phyloP scores from a whole-genome alignment of 2,888 invertebrate species.

The Zootermopsis nevadensis region DNA sequence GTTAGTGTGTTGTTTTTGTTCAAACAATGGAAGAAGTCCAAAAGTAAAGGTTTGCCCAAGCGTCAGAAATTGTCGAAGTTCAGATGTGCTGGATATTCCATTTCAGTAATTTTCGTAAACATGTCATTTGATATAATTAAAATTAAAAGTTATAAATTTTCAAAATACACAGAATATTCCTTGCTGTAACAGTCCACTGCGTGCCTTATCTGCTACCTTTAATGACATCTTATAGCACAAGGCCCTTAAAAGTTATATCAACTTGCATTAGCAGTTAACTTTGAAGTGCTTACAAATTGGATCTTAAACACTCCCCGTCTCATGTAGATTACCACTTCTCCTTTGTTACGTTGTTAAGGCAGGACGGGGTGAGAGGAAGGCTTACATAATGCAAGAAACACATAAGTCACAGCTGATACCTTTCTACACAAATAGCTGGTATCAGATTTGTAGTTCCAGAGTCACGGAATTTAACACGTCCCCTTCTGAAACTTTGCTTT shows the following conservation, averaged over 20 bases:
- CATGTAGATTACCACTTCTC: too few species aligned
- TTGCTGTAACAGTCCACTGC: background rate
- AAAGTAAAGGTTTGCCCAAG: too few species aligned
- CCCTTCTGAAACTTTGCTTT: too few species aligned
- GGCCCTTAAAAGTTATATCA: constrained; percentile 16
- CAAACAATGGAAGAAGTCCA: too few species aligned
- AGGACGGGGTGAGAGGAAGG: background rate
- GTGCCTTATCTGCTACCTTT: constrained; percentile 12
- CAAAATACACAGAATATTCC: background rate
- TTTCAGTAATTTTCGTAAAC: too few species aligned
- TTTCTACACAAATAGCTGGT: background rate
- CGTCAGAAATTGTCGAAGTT: too few species aligned
- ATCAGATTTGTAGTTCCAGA: background rate
- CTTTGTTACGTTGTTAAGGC: background rate
- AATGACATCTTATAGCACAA: background rate
- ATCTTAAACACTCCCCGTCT: background rate
- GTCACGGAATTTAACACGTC: too few species aligned
- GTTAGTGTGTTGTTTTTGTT: too few species aligned
- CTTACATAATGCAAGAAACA: background rate
- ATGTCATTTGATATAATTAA: too few species aligned
- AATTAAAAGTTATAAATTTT: too few species aligned
- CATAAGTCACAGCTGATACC: background rate
- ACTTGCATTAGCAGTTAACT: constrained; percentile 4
- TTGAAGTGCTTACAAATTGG: background rate
- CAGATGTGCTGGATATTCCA: too few species aligned